phyloP scores from a whole-genome alignment of 2,113 vertebrate genomes.

The Nematolebias whitei region DNA sequence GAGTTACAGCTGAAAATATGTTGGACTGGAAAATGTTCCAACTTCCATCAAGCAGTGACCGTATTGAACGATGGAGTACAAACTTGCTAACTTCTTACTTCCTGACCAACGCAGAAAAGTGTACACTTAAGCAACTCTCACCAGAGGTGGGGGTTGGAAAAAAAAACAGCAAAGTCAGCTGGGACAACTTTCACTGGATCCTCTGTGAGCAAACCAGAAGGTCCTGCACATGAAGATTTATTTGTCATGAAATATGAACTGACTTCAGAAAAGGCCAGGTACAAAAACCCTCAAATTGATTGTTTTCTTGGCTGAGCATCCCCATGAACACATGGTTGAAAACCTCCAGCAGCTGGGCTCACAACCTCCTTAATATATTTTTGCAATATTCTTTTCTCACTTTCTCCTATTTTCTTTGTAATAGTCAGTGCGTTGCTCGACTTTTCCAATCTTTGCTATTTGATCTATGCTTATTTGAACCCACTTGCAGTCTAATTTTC shows the following conservation, averaged over 20 bases:
- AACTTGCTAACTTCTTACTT: not conserved
- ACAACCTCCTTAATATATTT: not conserved
- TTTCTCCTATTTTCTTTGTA: constrained; percentile 1
- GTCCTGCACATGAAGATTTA: not conserved
- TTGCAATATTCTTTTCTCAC: not conserved
- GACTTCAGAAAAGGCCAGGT: too few relatives aligned
- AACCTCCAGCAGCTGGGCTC: too few relatives aligned
- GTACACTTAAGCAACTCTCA: constrained; percentile 1
- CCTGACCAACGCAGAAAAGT: not conserved
- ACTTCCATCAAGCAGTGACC: not conserved
- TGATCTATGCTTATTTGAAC: constrained; percentile 34
- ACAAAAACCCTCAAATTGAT: too few relatives aligned
- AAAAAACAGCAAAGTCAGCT: not conserved
- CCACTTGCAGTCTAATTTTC: constrained; percentile 10
- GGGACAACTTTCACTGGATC: not conserved
- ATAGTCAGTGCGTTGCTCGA: not conserved
- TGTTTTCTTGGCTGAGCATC: too few relatives aligned
- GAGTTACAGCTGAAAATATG: constrained; percentile 4
- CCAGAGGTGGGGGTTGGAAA: not conserved
- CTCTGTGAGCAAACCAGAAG: not conserved
- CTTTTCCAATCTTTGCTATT: constrained; percentile 30
- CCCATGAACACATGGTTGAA: too few relatives aligned
- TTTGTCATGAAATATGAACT: not conserved
- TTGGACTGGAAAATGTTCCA: constrained; percentile 1
- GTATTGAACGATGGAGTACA: constrained; percentile 6